Conservation (phyloP, 92 coral and sea anemone species). For the Bergia puertoricense region DNA sequence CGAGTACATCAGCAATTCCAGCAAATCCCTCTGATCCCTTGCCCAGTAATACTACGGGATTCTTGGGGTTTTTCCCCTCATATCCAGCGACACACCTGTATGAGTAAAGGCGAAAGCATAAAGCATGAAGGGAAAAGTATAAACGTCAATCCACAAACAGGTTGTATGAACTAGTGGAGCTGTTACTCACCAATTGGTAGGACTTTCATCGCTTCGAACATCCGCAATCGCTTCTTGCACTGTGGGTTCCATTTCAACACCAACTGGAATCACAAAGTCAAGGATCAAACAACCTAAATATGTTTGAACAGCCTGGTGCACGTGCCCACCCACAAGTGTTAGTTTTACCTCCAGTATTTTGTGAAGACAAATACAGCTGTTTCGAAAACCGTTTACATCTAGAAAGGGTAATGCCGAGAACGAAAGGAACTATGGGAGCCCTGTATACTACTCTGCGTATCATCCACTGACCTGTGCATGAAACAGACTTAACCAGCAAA, state of each 20-base stretch:
- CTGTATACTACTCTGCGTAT: no score
- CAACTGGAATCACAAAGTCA: conserved; percentile 45
- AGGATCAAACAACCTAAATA: no score
- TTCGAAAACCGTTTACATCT: no score
- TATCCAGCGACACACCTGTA: conserved; percentile 90
- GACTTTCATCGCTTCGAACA: conserved; percentile 74
- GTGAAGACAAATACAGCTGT: no score
- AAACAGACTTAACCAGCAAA: no score
- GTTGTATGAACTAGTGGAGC: neutral
- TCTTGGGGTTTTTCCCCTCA: conserved; percentile 81
- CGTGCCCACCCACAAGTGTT: no score
- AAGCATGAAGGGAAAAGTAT: neutral
- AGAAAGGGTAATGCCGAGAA: no score
- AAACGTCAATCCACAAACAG: neutral
- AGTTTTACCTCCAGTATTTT: no score
- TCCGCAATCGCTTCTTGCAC: conserved; percentile 85
- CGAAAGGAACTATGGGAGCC: no score
- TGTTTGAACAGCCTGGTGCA: no score
- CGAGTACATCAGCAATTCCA: conserved; percentile 54
- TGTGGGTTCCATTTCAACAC: conserved; percentile 71
- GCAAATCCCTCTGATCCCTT: conserved; percentile 77
- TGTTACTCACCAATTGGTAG: conserved; percentile 72
- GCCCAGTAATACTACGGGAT: conserved; percentile 73
- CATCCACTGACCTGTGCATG: no score
- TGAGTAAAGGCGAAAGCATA: neutral